Base-by-base conservation (phyloP, 2,888 invertebrate species). In the Conomelus anceps region DNA sequence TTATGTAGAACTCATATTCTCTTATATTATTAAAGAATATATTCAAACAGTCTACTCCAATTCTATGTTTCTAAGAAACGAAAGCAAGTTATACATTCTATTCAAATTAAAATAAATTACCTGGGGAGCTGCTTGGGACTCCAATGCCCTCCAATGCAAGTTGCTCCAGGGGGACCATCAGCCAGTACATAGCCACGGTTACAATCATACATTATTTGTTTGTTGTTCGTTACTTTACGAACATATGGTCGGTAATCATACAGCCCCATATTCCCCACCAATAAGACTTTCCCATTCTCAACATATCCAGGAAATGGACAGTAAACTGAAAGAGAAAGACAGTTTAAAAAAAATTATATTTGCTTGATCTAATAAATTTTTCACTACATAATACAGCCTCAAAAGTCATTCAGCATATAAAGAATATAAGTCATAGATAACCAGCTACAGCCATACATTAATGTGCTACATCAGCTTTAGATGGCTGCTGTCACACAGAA, bases 201-300 rank as follows among this genome's bases (percentile, higher is more conserved):
- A 92, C 99, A 99, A 92, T 98, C 98, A 93, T 98, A 99, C 96
- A 98, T 97, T 89, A 98, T 98, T 93, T 98, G 98, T 92, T 98
- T 97, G 93, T 98, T 98, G 93, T 98, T 98, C 0, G 96, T 94
- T 91, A 97, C 97, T 94, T 97, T 98, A 92, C 96, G 96, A 0
- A 99, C 98, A 93, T 99, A 99, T 0, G 98, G 97, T 89, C 98
- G 94, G 93, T 99, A 99, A 93, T 98, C 98, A 93, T 99, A 99
- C 84, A 98, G 94, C 0, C 99, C 99, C 97, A 98, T 98, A 93
- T 98, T 98, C 3, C 98, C 98, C 0, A 98, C 98, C 0, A 98
- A 94, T 3, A 98, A 94, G 0, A 99, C 98, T 93, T 98, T 97
- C 0, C 99, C 99, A 92, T 98, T 96, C 90, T 96, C 95, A 85